phyloP scores from a whole-genome alignment of 2,797 vertebrate species.

The Miichthys miiuy region DNA sequence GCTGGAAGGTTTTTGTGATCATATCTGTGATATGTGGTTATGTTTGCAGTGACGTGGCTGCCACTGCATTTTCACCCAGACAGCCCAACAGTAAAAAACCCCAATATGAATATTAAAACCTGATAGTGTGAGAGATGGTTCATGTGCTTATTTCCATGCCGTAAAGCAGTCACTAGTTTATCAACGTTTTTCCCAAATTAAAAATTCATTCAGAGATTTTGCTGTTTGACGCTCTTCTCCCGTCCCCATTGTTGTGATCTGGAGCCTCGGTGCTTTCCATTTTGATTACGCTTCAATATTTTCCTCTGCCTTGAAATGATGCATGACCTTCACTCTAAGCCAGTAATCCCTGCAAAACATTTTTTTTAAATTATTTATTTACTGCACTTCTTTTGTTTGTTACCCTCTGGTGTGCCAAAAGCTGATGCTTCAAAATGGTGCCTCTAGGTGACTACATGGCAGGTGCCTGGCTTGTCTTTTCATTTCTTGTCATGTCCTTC shows the following conservation, averaged over 20 bases:
- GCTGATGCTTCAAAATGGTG: not conserved
- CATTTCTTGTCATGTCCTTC: constrained; percentile 5
- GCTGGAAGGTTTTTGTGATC: not conserved
- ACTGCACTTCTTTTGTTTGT: not conserved
- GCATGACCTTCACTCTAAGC: not conserved
- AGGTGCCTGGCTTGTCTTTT: not conserved
- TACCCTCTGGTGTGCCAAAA: not conserved
- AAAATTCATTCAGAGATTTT: not conserved
- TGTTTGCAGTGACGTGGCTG: not conserved
- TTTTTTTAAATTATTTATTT: not conserved
- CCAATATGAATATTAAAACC: not conserved
- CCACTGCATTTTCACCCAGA: not conserved
- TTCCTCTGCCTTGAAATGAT: constrained; percentile 8
- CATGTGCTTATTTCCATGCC: not conserved
- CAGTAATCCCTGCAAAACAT: not conserved
- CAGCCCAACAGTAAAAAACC: not conserved
- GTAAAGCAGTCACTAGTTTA: not conserved
- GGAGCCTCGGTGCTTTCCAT: not conserved
- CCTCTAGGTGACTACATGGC: not conserved
- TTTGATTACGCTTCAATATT: not conserved
- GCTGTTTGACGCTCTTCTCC: not conserved
- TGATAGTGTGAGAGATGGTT: not conserved
- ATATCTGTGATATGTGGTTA: not conserved
- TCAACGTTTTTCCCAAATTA: not conserved
- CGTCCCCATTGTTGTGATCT: not conserved